phyloP scores from a whole-genome alignment of 1,140 invertebrate species.

The Tetragonula clypearis region DNA sequence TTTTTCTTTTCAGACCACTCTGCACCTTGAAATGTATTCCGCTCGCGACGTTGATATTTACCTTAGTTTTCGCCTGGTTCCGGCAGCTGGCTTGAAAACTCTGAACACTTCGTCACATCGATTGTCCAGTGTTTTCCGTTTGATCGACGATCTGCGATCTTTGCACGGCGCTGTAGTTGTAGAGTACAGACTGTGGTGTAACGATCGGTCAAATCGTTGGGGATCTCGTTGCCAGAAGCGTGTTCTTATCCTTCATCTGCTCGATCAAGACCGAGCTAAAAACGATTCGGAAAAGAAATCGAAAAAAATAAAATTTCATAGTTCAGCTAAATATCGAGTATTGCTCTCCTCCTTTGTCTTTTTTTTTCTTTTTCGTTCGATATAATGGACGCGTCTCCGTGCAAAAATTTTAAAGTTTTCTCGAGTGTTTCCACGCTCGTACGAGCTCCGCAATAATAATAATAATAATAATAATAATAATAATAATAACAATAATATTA shows the following conservation, averaged over 20 bases:
- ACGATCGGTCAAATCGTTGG: neutral
- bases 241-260: neutral
- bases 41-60: neutral
- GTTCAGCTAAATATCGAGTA: too few species aligned
- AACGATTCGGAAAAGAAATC: too few species aligned
- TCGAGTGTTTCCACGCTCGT: neutral
- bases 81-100: too few species aligned
- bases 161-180: neutral
- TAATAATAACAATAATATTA: neutral
- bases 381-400: too few species aligned
- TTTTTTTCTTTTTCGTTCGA: too few species aligned
- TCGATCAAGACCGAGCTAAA: neutral
- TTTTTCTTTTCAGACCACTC: neutral
- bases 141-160: neutral
- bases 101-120: too few species aligned
- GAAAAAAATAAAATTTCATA: neutral
- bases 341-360: too few species aligned
- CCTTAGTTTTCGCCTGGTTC: neutral
- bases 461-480: neutral
- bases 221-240: conserved; percentile 2
- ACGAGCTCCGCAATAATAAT: neutral
- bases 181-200: neutral
- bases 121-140: neutral
- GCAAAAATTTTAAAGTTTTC: too few species aligned
- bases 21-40: neutral